Evolutionary conservation across 2,797 vertebrate genomes (phyloP).

Genomic region (Masticophis lateralis): DNA sequence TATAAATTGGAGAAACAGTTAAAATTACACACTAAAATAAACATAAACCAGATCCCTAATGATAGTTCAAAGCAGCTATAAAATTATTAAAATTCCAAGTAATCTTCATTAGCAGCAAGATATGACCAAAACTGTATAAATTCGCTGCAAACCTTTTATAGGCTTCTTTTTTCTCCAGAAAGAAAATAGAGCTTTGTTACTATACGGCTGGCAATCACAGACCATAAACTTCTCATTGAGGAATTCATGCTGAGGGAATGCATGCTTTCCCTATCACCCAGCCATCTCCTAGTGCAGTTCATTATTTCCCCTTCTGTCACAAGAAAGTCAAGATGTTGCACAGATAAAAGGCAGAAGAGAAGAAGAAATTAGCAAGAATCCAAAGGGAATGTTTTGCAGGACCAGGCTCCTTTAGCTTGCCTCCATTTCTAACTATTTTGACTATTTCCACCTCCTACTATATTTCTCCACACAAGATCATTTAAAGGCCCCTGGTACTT

Average conservation of each 20-base stretch:
- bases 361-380: background rate
- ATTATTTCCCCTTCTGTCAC: background rate
- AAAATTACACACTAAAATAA: background rate
- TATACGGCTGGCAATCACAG: background rate
- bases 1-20: background rate
- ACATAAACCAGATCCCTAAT: background rate
- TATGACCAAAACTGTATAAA: background rate
- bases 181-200: background rate
- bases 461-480: background rate
- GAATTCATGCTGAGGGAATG: background rate
- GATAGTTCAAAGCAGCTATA: background rate
- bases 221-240: background rate
- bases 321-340: background rate
- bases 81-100: background rate
- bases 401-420: background rate
- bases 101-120: background rate
- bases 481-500: background rate
- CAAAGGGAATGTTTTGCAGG: background rate
- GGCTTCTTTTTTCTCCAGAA: background rate
- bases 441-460: background rate
- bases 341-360: background rate
- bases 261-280: background rate
- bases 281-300: too few relatives aligned
- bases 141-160: background rate
- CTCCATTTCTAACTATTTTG: background rate